A percentile compares a stretch with the other conserved stretches of the same genome.
phyloP scores from a whole-genome alignment of 1,140 invertebrate species.

The Drosophila micromelanica region DNA sequence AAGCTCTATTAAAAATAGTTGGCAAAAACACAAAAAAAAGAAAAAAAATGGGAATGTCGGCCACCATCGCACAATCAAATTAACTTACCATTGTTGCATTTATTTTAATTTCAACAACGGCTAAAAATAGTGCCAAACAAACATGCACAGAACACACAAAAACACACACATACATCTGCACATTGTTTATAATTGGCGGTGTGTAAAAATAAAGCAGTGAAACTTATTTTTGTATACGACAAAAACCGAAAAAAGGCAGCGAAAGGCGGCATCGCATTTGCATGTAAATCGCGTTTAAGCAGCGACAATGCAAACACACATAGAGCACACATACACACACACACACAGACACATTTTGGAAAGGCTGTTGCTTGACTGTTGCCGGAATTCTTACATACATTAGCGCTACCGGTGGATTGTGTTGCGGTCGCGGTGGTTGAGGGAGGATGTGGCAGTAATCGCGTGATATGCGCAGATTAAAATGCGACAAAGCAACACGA shows the following conservation, averaged over 20 bases:
- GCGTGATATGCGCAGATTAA: constrained; percentile 76
- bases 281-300: constrained; percentile 76
- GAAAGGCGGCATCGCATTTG: constrained; percentile 60
- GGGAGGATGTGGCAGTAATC: constrained; percentile 45
- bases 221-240: constrained; percentile 65
- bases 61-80: constrained; percentile 51
- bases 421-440: neutral
- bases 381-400: constrained; percentile 81
- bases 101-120: constrained; percentile 75
- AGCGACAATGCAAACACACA: constrained; percentile 56
- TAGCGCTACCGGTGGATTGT: constrained; percentile 26
- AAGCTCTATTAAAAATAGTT: constrained; percentile 43
- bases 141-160: constrained; percentile 32
- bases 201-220: constrained; percentile 77
- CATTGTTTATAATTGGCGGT: constrained; percentile 81
- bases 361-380: constrained; percentile 65
- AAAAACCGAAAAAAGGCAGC: constrained; percentile 55
- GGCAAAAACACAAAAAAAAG: constrained; percentile 7
- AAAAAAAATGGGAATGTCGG: neutral
- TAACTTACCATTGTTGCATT: constrained; percentile 74
- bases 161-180: constrained; percentile 18
- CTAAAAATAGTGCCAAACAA: constrained; percentile 71
- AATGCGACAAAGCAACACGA: constrained; percentile 81
- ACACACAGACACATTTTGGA: constrained; percentile 18
- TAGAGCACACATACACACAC: constrained; percentile 8